These are phyloP conservation scores for Sinocyclocheilus rhinocerous DNA, from an alignment of 2,113 vertebrate species.

Conservation along the genomic window DNA sequence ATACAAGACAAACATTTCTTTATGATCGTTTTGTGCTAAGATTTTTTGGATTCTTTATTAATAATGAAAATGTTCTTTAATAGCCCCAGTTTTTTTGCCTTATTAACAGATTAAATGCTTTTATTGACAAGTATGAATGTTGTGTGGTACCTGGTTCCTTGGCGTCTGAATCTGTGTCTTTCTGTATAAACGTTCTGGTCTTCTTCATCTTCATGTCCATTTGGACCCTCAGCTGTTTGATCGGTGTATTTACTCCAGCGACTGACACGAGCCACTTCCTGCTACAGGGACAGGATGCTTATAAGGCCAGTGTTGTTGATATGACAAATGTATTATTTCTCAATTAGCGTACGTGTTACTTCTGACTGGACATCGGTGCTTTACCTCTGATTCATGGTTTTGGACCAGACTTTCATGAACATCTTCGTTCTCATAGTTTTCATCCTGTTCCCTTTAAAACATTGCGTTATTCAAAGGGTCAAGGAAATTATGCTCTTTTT, in stretches of 20 bases:
- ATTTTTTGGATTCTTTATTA: too few relatives aligned
- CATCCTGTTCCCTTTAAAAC: conserved; percentile 5
- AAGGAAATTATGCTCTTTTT: background rate
- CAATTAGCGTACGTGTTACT: too few relatives aligned
- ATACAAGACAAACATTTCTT: too few relatives aligned
- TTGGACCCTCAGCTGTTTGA: conserved; percentile 51
- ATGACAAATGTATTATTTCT: background rate
- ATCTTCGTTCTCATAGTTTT: background rate
- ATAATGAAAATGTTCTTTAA: too few relatives aligned
- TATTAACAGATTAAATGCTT: too few relatives aligned
- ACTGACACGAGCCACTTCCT: conserved; percentile 63
- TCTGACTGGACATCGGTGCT: background rate
- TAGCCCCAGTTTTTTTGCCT: too few relatives aligned
- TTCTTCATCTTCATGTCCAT: background rate
- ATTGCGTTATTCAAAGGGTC: background rate
- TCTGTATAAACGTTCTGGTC: conserved; percentile 60
- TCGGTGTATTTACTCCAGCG: conserved; percentile 86
- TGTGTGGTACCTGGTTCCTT: too few relatives aligned
- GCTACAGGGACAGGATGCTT: conserved; percentile 50
- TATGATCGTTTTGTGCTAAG: too few relatives aligned
- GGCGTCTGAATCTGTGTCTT: background rate
- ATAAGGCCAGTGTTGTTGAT: too few relatives aligned
- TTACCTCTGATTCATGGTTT: conserved; percentile 28
- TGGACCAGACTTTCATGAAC: background rate
- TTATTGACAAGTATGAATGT: too few relatives aligned